These are phyloP conservation scores for Smutsia gigantea DNA, from an alignment of 2,797 vertebrate species.

Conservation along the genomic window DNA sequence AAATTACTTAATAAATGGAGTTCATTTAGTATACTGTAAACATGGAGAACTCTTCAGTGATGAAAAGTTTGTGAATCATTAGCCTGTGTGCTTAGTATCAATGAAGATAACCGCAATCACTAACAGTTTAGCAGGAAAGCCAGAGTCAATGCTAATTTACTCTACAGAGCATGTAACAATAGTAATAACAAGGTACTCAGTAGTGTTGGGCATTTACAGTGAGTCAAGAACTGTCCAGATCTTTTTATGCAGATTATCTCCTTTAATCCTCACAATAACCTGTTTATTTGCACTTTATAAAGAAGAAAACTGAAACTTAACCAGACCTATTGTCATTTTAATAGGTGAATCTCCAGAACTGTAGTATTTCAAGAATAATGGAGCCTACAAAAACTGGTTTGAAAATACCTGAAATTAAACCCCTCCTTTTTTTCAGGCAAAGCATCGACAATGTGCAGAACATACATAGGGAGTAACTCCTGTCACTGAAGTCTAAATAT, in stretches of 20 bases:
- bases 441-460: background rate
- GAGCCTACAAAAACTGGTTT: background rate
- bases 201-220: background rate
- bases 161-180: background rate
- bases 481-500: background rate
- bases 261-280: background rate
- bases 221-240: background rate
- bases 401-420: slow-evolving; percentile 6
- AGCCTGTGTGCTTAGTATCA: background rate
- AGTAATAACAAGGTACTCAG: background rate
- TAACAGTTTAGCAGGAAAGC: background rate
- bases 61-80: background rate
- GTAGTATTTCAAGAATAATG: background rate
- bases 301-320: slow-evolving; percentile 10
- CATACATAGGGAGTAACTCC: background rate
- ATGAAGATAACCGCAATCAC: background rate
- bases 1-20: background rate
- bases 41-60: background rate
- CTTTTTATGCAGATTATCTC: background rate
- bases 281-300: slow-evolving; percentile 16
- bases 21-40: background rate
- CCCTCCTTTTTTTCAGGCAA: background rate
- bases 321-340: background rate
- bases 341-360: background rate
- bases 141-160: background rate